phyloP scores from a whole-genome alignment of 2,797 vertebrate species.

The Halcyon chelicuti region DNA sequence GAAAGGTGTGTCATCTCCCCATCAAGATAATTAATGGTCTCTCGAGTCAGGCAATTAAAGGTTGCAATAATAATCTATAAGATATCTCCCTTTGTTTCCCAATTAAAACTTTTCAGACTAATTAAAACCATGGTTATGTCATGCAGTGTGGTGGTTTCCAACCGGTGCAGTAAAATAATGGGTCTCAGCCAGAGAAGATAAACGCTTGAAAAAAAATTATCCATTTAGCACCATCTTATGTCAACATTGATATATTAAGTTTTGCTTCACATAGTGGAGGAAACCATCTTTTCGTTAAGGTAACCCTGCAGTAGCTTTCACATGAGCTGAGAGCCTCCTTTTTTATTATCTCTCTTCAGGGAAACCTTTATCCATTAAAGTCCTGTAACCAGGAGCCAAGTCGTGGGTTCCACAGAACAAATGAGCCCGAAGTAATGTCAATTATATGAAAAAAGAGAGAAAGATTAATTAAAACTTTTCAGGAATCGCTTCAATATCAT shows the following conservation, averaged over 20 bases:
- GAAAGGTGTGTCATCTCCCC: constrained; percentile 58
- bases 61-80: constrained; percentile 62
- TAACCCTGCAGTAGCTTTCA: background rate
- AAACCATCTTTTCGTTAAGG: constrained; percentile 33
- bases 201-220: constrained; percentile 21
- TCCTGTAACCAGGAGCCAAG: constrained; percentile 10
- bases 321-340: background rate
- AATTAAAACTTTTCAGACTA: constrained; percentile 69
- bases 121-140: constrained; percentile 67
- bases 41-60: constrained; percentile 64
- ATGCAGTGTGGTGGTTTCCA: constrained; percentile 51
- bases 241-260: constrained; percentile 8
- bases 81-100: constrained; percentile 62
- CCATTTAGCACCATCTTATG: constrained; percentile 37
- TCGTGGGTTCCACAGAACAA: constrained; percentile 23
- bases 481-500: constrained; percentile 47
- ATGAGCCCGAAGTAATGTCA: constrained; percentile 63
- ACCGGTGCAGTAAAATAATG: constrained; percentile 13
- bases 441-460: constrained; percentile 60
- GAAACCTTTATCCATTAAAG: constrained; percentile 20
- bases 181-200: constrained; percentile 59
- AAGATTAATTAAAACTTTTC: constrained; percentile 79
- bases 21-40: constrained; percentile 64
- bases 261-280: background rate
- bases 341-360: constrained; percentile 6